Conservation (phyloP, 2,888 invertebrate genomes). For the Sinohyriopsis cumingii region DNA sequence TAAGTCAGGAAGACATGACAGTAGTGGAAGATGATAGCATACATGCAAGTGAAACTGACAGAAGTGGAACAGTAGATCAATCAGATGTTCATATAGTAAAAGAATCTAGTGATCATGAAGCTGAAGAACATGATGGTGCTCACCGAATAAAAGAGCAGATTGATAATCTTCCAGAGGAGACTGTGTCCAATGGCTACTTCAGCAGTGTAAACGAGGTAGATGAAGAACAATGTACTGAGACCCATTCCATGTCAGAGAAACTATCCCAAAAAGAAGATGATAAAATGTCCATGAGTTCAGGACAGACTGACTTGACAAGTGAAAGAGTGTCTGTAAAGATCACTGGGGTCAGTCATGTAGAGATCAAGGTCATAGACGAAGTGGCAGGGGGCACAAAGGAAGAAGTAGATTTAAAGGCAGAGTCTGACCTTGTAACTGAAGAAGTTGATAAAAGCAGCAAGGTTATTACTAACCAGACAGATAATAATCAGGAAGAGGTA, state of each 20-base stretch:
- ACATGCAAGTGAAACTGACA: background rate
- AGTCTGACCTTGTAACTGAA: constrained; percentile 7
- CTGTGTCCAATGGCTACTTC: too few species aligned
- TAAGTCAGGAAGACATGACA: background rate
- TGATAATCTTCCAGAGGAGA: too few species aligned
- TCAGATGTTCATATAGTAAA: background rate
- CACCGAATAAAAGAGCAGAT: background rate
- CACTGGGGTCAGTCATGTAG: background rate
- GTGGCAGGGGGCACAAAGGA: background rate
- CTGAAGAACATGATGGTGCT: constrained; percentile 1
- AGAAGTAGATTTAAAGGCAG: background rate
- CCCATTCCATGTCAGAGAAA: too few species aligned
- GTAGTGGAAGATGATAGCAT: constrained; percentile 1
- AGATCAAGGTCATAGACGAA: constrained; percentile 1
- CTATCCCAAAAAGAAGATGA: constrained; percentile 1
- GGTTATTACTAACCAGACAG: constrained; percentile 1
- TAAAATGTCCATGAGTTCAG: background rate
- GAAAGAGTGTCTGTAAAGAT: background rate
- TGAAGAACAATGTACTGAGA: background rate
- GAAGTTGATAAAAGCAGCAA: constrained; percentile 2
- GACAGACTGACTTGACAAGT: too few species aligned
- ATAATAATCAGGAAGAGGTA: background rate
- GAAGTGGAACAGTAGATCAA: constrained; percentile 3
- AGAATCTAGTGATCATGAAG: background rate
- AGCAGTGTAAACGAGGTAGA: background rate